Percentiles rank a stretch among this genome's conserved stretches.
phyloP scores from a whole-genome alignment of 2,888 invertebrate species.

The Hydraecia micacea region DNA sequence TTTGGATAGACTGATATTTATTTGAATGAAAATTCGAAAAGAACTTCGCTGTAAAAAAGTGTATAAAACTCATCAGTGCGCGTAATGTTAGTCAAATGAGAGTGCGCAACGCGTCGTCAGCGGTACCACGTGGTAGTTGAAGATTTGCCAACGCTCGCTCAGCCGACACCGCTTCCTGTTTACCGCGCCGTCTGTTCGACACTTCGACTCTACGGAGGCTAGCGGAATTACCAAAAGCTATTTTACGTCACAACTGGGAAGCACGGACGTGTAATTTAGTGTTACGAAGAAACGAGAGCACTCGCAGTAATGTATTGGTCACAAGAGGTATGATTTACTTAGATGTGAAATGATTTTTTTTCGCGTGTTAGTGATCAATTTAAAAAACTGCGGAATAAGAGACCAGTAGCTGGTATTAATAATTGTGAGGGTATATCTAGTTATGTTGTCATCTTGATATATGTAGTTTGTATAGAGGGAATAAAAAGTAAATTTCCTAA shows the following conservation, averaged over 20 bases:
- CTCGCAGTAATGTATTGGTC: conserved; percentile 29
- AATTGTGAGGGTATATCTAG: conserved; percentile 6
- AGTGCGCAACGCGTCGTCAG: conserved; percentile 67
- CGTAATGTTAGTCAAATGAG: conserved; percentile 53
- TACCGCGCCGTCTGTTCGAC: conserved; percentile 78
- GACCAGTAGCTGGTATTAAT: conserved; percentile 3
- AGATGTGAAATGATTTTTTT: conserved; percentile 5
- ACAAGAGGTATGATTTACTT: conserved; percentile 32
- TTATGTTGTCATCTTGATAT: conserved; percentile 22
- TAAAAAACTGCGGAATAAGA: background rate
- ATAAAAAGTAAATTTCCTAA: conserved; percentile 54
- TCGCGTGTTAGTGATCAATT: background rate
- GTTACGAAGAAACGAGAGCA: conserved; percentile 51
- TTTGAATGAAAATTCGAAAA: conserved; percentile 14
- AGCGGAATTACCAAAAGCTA: conserved; percentile 71
- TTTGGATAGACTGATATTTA: conserved; percentile 1
- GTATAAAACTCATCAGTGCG: conserved; percentile 52
- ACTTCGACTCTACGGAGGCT: conserved; percentile 69
- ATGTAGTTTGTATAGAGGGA: conserved; percentile 8
- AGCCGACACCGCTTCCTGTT: conserved; percentile 85
- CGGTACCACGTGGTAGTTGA: conserved; percentile 82
- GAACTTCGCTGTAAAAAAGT: conserved; percentile 14
- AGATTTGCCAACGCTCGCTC: conserved; percentile 84
- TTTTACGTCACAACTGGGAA: conserved; percentile 66
- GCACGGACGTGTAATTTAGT: conserved; percentile 43